Evolutionary conservation across 2,113 vertebrate species (phyloP), one percentile per base, ranked within the genome.

Genomic region (Bostrychus sinensis): DNA sequence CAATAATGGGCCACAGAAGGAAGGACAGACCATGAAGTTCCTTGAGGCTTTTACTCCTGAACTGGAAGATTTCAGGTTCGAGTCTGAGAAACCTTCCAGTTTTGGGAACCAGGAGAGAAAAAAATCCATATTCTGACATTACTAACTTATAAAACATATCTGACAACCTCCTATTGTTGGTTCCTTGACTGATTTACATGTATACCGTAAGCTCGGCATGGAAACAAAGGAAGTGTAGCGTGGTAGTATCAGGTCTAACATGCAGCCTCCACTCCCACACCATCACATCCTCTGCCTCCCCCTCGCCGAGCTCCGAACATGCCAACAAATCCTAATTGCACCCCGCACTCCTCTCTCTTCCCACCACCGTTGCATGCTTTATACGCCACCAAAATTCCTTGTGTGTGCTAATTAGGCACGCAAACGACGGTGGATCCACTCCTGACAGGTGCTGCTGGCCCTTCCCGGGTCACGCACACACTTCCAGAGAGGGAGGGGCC

Each of bases 391-490:
- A 92, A 94, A 93, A n/a, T n/a, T 95, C 97, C 94, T 93, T 95
- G n/a, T 91, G 81, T 95, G 94, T 94, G 95, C 94, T 98, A 99
- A 98, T 99, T 98, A 97, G 94, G 91, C 91, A 94, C 90, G 93
- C 94, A 94, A n/a, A 94, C 95, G 93, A 93, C 93, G 92, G 93
- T 91, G 94, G 92, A 94, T 94, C 93, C 94, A 93, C 94, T 95
- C 94, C 95, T 96, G 97, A 98, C 97, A 98, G 97, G 96, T 98
- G 96, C 95, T 94, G 94, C 94, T 94, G 95, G 94, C 95, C 93
- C n/a, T n/a, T 96, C 93, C 94, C 90, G 93, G 96, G 95, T 97
- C 95, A 95, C 92, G 92, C 92, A 92, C 92, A 92, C 95, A 94
- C 92, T 66, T 61, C 61, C 41, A 67, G n/a, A 9, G 37, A 66